Evolutionary conservation across 2,888 invertebrate species (phyloP).

Genomic region (Sinopyrophorus schimmeli): DNA sequence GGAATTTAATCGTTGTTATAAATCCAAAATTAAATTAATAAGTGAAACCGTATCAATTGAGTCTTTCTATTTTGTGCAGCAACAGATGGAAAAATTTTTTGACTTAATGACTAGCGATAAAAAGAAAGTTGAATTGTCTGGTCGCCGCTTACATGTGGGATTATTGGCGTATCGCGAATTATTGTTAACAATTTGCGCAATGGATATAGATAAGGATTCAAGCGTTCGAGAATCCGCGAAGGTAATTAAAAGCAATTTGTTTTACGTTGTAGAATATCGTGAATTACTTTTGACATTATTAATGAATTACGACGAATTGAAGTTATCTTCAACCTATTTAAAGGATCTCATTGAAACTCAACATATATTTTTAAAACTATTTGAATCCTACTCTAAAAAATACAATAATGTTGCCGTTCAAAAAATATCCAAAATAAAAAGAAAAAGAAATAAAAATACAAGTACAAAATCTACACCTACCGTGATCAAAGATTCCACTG

Average conservation of each 20-base stretch:
- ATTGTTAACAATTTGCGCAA: conserved; percentile 76
- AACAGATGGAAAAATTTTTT: conserved; percentile 82
- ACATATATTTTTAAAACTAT: conserved; percentile 88
- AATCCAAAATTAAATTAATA: conserved; percentile 84
- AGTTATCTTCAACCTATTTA: conserved; percentile 83
- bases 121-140: conserved; percentile 81
- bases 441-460: conserved; percentile 59
- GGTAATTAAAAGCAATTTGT: conserved; percentile 87
- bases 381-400: conserved; percentile 73
- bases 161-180: conserved; percentile 82
- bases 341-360: conserved; percentile 87
- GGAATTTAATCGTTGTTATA: conserved; percentile 91
- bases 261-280: conserved; percentile 92
- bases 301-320: conserved; percentile 79
- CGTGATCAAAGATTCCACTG: no score
- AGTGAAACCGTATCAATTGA: conserved; percentile 93
- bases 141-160: conserved; percentile 82
- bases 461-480: no score
- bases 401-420: conserved; percentile 69
- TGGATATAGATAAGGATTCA: conserved; percentile 76
- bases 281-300: conserved; percentile 84
- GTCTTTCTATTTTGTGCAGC: conserved; percentile 93
- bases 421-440: conserved; percentile 58
- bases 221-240: conserved; percentile 77
- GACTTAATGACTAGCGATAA: conserved; percentile 87